Evolutionary conservation across 2,113 vertebrate genomes (phyloP).

Genomic region (Hyla sarda): DNA sequence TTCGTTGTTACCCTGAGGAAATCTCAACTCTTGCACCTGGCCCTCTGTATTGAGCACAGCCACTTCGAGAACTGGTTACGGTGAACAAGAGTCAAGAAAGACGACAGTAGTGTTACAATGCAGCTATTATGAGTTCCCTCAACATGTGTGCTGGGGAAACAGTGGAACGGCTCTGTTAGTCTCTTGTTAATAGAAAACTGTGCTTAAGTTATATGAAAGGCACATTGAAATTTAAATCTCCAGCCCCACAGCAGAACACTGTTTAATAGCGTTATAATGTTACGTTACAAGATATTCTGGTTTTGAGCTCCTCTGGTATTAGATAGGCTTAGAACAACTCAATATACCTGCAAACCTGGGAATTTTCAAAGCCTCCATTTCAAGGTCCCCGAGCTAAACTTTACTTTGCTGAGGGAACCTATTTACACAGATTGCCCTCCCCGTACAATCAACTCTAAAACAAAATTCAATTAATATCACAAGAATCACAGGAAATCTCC

Average conservation of each 20-base stretch:
- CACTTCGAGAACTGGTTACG: conserved; percentile 88
- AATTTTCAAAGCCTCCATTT: conserved; percentile 28
- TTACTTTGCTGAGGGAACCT: conserved; percentile 25
- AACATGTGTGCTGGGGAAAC: conserved; percentile 43
- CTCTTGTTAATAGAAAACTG: conserved; percentile 53
- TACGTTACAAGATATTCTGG: conserved; percentile 41
- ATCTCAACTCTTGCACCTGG: conserved; percentile 96
- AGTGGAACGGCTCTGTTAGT: conserved; percentile 35
- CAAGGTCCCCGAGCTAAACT: conserved; percentile 18
- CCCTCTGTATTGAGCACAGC: conserved; percentile 96
- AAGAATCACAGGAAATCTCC: conserved; percentile 38
- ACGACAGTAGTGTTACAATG: conserved; percentile 42
- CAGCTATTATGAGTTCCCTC: conserved; percentile 37
- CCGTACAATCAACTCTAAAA: conserved; percentile 31
- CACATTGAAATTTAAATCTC: conserved; percentile 47
- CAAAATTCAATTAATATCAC: conserved; percentile 40
- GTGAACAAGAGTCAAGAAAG: conserved; percentile 52
- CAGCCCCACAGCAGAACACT: conserved; percentile 34
- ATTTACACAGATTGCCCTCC: conserved; percentile 25
- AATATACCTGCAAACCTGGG: conserved; percentile 36
- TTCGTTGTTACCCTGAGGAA: conserved; percentile 90
- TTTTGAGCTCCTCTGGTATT: conserved; percentile 32
- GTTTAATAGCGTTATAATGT: conserved; percentile 50
- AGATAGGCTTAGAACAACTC: conserved; percentile 34
- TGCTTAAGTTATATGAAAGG: conserved; percentile 48